Percentiles rank a stretch among this genome's conserved stretches.
These are phyloP conservation scores for Podiceps cristatus DNA, from an alignment of 2,113 vertebrate genomes.

Conservation along the genomic window DNA sequence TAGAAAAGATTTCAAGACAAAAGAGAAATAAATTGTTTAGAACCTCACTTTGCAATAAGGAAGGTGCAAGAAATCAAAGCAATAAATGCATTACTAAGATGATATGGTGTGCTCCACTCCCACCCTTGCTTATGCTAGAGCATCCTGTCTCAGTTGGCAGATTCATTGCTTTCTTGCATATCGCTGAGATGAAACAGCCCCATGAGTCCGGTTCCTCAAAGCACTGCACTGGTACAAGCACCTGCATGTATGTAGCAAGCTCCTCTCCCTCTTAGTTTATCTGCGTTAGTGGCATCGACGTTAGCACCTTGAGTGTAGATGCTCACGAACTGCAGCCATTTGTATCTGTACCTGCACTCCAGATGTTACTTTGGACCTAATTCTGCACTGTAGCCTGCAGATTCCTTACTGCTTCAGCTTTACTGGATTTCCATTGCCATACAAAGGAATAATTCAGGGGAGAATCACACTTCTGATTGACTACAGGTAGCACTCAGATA, in stretches of 20 bases:
- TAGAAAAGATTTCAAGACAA: background rate
- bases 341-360: background rate
- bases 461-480: background rate
- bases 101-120: background rate
- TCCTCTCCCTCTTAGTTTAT: background rate
- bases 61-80: background rate
- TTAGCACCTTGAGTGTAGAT: background rate
- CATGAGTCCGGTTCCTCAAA: background rate
- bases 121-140: background rate
- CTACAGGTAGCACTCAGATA: background rate
- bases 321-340: background rate
- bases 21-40: background rate
- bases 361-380: background rate
- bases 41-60: background rate
- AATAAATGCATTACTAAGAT: background rate
- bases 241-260: background rate
- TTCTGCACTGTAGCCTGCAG: background rate
- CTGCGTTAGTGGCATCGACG: background rate
- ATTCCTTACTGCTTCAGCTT: background rate
- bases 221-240: background rate
- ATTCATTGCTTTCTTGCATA: background rate
- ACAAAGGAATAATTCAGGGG: background rate
- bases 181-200: background rate
- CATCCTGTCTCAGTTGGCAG: background rate
- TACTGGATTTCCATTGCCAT: background rate